Evolutionary conservation across 2,888 invertebrate species (phyloP).

Genomic region (Cosmopolites sordidus): DNA sequence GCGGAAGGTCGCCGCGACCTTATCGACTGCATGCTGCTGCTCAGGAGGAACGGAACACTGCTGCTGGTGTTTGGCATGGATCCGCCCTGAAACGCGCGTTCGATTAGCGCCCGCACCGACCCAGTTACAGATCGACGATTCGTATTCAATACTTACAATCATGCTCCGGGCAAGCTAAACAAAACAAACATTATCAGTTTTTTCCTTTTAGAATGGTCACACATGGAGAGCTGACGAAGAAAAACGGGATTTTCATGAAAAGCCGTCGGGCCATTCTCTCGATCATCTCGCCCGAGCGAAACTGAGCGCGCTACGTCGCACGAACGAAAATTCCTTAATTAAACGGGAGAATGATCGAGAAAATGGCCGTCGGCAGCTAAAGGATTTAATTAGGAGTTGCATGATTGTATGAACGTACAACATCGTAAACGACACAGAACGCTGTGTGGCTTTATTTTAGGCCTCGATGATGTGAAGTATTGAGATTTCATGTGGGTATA

Average conservation of each 20-base stretch:
- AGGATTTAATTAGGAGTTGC: background rate
- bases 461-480: slow-evolving; percentile 2
- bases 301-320: background rate
- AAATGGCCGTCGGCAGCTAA: background rate
- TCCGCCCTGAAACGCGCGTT: slow-evolving; percentile 59
- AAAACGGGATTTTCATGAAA: background rate
- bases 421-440: background rate
- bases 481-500: background rate
- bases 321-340: no score
- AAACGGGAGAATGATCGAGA: no score
- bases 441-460: background rate
- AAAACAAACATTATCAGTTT: slow-evolving; percentile 45
- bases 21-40: slow-evolving; percentile 73
- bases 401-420: background rate
- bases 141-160: slow-evolving; percentile 85
- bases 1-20: slow-evolving; percentile 70
- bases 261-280: background rate
- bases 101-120: no score
- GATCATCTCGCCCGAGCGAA: background rate
- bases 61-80: slow-evolving; percentile 88
- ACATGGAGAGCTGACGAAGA: slow-evolving; percentile 5
- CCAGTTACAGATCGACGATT: no score
- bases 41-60: slow-evolving; percentile 80
- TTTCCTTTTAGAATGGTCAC: background rate
- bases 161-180: slow-evolving; percentile 85